These are phyloP conservation scores for Lepidochitona cinerea DNA, from an alignment of 2,888 invertebrate genomes.

Conservation along the genomic window DNA sequence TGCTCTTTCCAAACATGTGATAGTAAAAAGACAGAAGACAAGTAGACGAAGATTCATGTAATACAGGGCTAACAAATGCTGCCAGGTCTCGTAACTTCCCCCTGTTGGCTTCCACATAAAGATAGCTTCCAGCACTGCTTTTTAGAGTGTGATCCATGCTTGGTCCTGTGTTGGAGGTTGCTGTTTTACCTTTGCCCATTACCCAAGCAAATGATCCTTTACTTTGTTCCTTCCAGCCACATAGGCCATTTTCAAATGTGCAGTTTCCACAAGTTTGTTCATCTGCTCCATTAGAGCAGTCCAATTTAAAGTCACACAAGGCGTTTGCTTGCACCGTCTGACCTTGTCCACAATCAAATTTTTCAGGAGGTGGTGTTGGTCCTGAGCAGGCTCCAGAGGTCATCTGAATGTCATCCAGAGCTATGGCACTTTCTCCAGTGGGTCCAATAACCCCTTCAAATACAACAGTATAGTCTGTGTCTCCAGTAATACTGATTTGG, in stretches of 20 bases:
- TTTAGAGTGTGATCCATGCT: conserved; percentile 56
- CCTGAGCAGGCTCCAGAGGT: conserved; percentile 28
- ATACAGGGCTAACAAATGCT: conserved; percentile 46
- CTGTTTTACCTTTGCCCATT: conserved; percentile 44
- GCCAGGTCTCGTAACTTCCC: conserved; percentile 45
- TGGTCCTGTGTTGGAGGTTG: conserved; percentile 49
- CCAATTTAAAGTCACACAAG: conserved; percentile 54
- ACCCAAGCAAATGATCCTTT: conserved; percentile 46
- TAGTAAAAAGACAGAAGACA: conserved; percentile 52
- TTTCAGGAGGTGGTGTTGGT: conserved; percentile 23
- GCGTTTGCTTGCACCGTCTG: conserved; percentile 9
- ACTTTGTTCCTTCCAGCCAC: conserved; percentile 57
- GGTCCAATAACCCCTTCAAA: conserved; percentile 52
- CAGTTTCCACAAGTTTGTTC: conserved; percentile 58
- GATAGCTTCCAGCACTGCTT: conserved; percentile 49
- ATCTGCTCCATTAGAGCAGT: conserved; percentile 57
- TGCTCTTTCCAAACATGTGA: conserved; percentile 38
- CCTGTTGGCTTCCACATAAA: conserved; percentile 53
- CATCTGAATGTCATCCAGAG: conserved; percentile 54
- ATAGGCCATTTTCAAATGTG: conserved; percentile 51
- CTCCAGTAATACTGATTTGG: not conserved
- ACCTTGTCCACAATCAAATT: conserved; percentile 29
- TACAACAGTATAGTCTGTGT: conserved; percentile 27
- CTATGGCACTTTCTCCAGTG: conserved; percentile 50
- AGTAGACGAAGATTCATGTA: conserved; percentile 48